Evolutionary conservation across 2,888 invertebrate species (phyloP).

Genomic region (Zygothrica quintamaculata): DNA sequence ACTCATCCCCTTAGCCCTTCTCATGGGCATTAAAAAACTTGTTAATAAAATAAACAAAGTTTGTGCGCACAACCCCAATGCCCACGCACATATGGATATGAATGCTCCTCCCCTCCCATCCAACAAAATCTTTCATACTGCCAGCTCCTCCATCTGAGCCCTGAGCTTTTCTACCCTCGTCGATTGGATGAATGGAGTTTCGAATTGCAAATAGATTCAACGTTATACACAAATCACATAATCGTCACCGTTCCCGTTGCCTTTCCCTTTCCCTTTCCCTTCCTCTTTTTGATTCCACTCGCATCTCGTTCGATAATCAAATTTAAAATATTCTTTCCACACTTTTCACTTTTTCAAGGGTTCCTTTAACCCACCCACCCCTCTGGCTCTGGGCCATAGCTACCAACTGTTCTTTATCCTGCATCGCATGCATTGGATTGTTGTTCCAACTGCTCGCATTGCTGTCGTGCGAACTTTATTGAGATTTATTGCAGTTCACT

Average conservation of each 20-base stretch:
- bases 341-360: conserved; percentile 37
- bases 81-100: conserved; percentile 7
- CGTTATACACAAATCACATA: conserved; percentile 70
- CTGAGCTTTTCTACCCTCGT: neutral
- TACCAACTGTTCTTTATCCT: conserved; percentile 58
- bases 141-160: neutral
- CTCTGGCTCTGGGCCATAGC: neutral
- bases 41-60: conserved; percentile 80
- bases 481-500: conserved; percentile 74
- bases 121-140: no score
- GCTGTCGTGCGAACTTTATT: conserved; percentile 66
- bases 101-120: neutral
- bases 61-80: conserved; percentile 52
- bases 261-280: no score
- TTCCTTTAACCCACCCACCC: neutral
- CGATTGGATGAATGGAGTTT: conserved; percentile 12
- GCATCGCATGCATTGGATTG: conserved; percentile 48
- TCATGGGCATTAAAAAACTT: conserved; percentile 45
- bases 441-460: conserved; percentile 22
- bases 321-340: conserved; percentile 67
- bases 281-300: no score
- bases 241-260: conserved; percentile 45
- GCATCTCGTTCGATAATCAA: conserved; percentile 70
- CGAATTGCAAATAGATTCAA: conserved; percentile 57
- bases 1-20: no score